Evolutionary conservation across 2,797 vertebrate genomes (phyloP).

Genomic region (Gallinago nigripennis): DNA sequence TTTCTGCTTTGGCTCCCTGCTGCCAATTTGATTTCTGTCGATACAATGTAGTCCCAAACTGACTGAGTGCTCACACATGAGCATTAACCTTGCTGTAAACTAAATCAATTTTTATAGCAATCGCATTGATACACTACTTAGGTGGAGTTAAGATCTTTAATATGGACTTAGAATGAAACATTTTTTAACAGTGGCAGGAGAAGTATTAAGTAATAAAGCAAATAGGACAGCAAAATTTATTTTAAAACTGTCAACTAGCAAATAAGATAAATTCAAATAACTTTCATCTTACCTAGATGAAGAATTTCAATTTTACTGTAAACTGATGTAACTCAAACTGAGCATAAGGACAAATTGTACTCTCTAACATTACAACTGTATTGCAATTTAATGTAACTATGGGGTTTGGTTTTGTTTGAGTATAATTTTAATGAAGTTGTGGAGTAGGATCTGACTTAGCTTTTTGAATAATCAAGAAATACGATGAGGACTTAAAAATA

Average conservation of each 20-base stretch:
- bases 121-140: neutral
- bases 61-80: neutral
- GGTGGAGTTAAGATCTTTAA: neutral
- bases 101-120: neutral
- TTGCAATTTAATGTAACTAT: neutral
- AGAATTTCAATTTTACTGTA: neutral
- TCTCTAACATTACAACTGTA: neutral
- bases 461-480: neutral
- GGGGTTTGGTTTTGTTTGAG: neutral
- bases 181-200: neutral
- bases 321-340: neutral
- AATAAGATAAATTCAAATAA: slow-evolving; percentile 9
- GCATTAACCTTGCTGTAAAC: neutral
- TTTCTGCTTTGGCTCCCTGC: neutral
- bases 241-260: neutral
- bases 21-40: neutral
- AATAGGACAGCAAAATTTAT: neutral
- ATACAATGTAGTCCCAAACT: neutral
- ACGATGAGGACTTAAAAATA: neutral
- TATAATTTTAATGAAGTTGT: neutral
- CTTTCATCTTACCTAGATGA: neutral
- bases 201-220: slow-evolving; percentile 28
- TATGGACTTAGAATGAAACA: neutral
- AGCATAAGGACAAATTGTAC: neutral
- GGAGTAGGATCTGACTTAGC: neutral